A percentile compares a stretch with the other conserved stretches of the same genome.
Evolutionary conservation across 2,888 invertebrate species (phyloP).

Genomic region (Zygogramma bicolorata): DNA sequence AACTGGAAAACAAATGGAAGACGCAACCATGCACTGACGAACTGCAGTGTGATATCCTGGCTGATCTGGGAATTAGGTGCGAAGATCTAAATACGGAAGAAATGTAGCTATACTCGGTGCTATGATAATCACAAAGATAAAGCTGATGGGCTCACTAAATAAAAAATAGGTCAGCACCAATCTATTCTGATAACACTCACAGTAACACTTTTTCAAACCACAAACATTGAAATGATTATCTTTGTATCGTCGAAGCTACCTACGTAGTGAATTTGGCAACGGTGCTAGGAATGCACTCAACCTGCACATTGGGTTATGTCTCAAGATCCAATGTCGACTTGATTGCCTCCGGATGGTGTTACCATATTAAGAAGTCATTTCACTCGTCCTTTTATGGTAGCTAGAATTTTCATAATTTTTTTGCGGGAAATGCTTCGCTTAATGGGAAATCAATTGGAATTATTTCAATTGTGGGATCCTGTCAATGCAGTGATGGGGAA

Average conservation of each 20-base stretch:
- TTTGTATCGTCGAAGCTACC: not conserved
- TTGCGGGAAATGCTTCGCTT: conserved; percentile 26
- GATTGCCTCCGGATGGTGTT: conserved; percentile 37
- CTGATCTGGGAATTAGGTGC: no score
- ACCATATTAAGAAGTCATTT: conserved; percentile 47
- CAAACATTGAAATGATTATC: not conserved
- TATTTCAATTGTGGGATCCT: conserved; percentile 17
- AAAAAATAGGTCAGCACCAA: no score
- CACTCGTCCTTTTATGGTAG: conserved; percentile 34
- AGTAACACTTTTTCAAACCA: no score
- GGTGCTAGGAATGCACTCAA: conserved; percentile 48
- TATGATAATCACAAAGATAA: no score
- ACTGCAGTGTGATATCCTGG: no score
- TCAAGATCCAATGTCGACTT: conserved; percentile 38
- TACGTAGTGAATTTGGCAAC: conserved; percentile 7
- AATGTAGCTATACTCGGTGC: no score
- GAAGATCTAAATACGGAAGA: no score
- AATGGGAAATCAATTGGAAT: conserved; percentile 23
- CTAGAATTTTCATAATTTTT: conserved; percentile 39
- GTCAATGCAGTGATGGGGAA: not conserved
- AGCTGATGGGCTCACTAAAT: no score
- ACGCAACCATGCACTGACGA: no score
- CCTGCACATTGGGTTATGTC: conserved; percentile 46
- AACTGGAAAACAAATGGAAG: no score
- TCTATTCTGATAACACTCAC: no score